These are phyloP conservation scores for Malurus leucopterus DNA, from an alignment of 2,797 vertebrate genomes.

Conservation along the genomic window DNA sequence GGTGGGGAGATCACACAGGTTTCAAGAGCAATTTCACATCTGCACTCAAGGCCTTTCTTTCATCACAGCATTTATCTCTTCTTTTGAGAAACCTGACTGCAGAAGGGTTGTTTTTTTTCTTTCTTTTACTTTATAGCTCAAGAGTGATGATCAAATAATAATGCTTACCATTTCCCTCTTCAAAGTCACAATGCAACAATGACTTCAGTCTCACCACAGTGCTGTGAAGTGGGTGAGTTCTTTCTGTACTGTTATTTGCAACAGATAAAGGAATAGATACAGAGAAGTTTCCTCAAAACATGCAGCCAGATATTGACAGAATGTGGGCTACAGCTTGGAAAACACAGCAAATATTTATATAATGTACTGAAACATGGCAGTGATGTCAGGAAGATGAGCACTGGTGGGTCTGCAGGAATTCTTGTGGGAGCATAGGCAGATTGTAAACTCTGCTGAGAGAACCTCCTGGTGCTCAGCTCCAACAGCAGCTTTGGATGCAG, in stretches of 20 bases:
- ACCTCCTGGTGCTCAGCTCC: background rate
- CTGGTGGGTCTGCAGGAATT: background rate
- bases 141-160: slow-evolving; percentile 13
- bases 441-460: background rate
- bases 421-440: background rate
- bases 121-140: background rate
- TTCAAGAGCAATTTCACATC: slow-evolving; percentile 37
- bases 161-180: background rate
- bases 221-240: background rate
- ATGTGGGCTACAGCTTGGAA: background rate
- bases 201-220: background rate
- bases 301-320: background rate
- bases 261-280: background rate
- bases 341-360: background rate
- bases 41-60: slow-evolving; percentile 19
- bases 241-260: background rate
- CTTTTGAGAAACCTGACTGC: background rate
- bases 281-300: background rate
- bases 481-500: background rate
- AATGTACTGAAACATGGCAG: background rate
- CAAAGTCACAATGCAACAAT: background rate
- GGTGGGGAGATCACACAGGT: slow-evolving; percentile 47
- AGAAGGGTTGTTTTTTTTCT: background rate
- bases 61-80: slow-evolving; percentile 11
- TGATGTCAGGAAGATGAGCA: background rate